These are phyloP conservation scores for Pipa parva DNA, from an alignment of 2,113 vertebrate species.

Conservation along the genomic window DNA sequence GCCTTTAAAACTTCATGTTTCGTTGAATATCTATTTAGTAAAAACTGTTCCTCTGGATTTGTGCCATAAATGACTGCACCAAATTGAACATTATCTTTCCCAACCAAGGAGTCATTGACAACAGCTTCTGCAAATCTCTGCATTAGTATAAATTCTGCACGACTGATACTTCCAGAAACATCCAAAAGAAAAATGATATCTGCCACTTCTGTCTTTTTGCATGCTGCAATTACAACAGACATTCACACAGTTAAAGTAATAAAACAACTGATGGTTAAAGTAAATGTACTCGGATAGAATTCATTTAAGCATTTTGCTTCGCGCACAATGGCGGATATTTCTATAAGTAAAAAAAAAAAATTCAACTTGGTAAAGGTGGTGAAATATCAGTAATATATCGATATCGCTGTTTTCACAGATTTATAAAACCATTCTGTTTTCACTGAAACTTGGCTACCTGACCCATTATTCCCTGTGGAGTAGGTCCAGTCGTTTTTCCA, in stretches of 20 bases:
- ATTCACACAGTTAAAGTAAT: background rate
- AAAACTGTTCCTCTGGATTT: slow-evolving; percentile 46
- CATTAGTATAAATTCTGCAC: slow-evolving; percentile 57
- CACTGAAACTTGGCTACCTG: no score
- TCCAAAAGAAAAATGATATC: slow-evolving; percentile 77
- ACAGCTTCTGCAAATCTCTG: slow-evolving; percentile 62
- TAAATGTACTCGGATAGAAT: no score
- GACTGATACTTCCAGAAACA: slow-evolving; percentile 53
- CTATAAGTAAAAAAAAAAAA: no score
- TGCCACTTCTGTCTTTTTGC: slow-evolving; percentile 61
- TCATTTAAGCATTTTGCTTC: no score
- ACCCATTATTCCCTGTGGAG: no score
- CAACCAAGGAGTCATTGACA: slow-evolving; percentile 64
- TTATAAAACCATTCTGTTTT: no score
- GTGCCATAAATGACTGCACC: slow-evolving; percentile 62
- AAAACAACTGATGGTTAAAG: no score
- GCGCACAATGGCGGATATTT: no score
- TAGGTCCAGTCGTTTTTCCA: no score
- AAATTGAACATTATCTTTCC: slow-evolving; percentile 58
- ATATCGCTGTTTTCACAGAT: no score
- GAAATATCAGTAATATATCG: no score
- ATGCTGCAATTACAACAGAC: slow-evolving; percentile 49
- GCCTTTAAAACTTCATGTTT: slow-evolving; percentile 54
- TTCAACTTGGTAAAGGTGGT: no score
- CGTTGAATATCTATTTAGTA: slow-evolving; percentile 49